Evolutionary conservation across 2,888 invertebrate species (phyloP), one percentile per base, ranked within the genome.

Genomic region (Mellilla xanthometata): DNA sequence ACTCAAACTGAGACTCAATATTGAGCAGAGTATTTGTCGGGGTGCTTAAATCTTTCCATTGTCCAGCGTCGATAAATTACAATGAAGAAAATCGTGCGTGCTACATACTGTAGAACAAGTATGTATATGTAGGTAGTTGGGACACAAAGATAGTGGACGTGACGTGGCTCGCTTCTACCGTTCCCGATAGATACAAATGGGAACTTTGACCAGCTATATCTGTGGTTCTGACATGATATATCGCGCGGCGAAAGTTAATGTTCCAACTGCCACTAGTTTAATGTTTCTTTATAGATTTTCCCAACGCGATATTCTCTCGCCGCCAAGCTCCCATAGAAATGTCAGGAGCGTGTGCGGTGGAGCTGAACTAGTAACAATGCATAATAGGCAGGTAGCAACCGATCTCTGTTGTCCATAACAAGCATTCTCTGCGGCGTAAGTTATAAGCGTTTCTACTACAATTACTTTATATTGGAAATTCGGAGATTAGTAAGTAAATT

Each of bases 1-100:
- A 39, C 30, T 46, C 33, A 41, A 23, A 29, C 28, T 40, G 11
- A 26, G 19, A 12, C 29, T 29, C 8, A 29, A 34, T 41, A 29
- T 41, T 47, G 49, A 41, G 59, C 59, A 57, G 58, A 59, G 52
- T 48, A 47, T 49, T 29, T 11, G 35, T 15, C 34, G 31, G 12
- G 31, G 39, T 33, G 41, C 35, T 46, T 39, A 43, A 47, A 48
- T 49, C 47, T 44, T 47, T 50, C 35, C 39, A 40, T 45, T 58
- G 56, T 55, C 43, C 49, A 28, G 32, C 15, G 49, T 46, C 58
- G 42, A 70, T 71, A 72, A 65, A 71, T 69, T 56, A 67, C 54
- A 62, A 67, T 61, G 61, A 63, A 60, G 60, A 55, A 64, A 62
- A 60, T 54, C 45, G 49, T 54, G 27, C 22, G n/a, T 27, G 28